phyloP scores from a whole-genome alignment of 2,888 invertebrate species.

The Clostera curtula region DNA sequence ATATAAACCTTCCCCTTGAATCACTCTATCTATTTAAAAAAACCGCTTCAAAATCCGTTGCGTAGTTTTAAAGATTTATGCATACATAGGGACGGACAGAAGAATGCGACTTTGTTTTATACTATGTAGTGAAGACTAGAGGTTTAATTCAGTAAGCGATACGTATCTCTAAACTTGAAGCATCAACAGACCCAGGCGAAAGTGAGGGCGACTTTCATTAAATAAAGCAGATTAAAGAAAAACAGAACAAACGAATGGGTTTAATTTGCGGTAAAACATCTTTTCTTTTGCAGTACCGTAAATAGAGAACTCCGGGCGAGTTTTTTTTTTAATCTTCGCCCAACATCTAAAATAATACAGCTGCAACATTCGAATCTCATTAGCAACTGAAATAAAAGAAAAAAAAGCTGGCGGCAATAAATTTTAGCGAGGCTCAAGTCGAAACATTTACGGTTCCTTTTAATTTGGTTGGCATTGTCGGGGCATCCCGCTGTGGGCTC shows the following conservation, averaged over 20 bases:
- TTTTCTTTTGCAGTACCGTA: slow-evolving; percentile 26
- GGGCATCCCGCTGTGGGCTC: slow-evolving; percentile 64
- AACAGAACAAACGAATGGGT: slow-evolving; percentile 32
- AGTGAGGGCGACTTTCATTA: too few species aligned
- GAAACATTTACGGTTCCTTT: slow-evolving; percentile 72
- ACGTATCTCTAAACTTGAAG: too few species aligned
- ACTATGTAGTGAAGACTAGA: too few species aligned
- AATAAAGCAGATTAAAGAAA: slow-evolving; percentile 35
- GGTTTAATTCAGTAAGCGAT: too few species aligned
- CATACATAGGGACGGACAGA: too few species aligned
- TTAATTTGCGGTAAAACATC: slow-evolving; percentile 35
- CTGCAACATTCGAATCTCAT: slow-evolving; percentile 71
- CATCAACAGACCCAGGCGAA: too few species aligned
- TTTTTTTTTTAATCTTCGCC: slow-evolving; percentile 49
- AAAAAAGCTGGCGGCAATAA: slow-evolving; percentile 65
- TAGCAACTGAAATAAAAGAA: slow-evolving; percentile 66
- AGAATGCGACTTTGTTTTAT: too few species aligned
- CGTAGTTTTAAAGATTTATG: too few species aligned
- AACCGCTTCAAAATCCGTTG: too few species aligned
- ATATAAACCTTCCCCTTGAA: too few species aligned
- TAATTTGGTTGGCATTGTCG: slow-evolving; percentile 73
- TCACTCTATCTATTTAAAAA: too few species aligned
- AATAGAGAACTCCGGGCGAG: slow-evolving; percentile 32
- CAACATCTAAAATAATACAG: slow-evolving; percentile 55
- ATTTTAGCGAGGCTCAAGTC: slow-evolving; percentile 71